Percentiles rank a stretch among this genome's conserved stretches.
These are phyloP conservation scores for Andricus curvator DNA, from an alignment of 2,888 invertebrate species.

Conservation along the genomic window DNA sequence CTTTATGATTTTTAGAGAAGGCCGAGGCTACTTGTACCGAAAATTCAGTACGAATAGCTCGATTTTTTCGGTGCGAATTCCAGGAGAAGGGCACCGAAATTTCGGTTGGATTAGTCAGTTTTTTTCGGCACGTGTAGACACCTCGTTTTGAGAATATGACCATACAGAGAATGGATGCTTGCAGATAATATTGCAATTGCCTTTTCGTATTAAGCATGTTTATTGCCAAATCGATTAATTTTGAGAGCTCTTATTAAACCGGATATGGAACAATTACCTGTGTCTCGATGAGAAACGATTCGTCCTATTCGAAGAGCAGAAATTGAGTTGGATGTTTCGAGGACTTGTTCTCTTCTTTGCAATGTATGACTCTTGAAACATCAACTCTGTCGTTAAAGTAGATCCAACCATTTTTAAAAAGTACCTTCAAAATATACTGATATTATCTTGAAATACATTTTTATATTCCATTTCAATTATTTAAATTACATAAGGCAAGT, in stretches of 20 bases:
- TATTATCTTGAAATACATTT: background rate
- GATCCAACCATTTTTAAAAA: background rate
- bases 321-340: background rate
- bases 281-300: background rate
- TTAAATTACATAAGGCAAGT: background rate
- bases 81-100: too few relatives aligned
- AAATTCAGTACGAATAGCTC: too few relatives aligned
- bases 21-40: too few relatives aligned
- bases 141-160: background rate
- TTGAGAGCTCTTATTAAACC: slow-evolving; percentile 3
- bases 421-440: background rate
- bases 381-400: background rate
- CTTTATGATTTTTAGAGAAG: too few relatives aligned
- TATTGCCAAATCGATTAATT: background rate
- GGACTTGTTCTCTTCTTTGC: background rate
- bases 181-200: background rate
- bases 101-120: too few relatives aligned
- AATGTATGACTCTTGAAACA: background rate
- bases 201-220: background rate
- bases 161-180: background rate
- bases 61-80: too few relatives aligned
- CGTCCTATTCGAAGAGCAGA: background rate
- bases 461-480: background rate
- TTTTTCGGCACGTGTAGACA: too few relatives aligned
- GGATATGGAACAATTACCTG: background rate